Evolutionary conservation across 2,888 invertebrate species (phyloP), one percentile per base, ranked within the genome.

Genomic region (Torymus texanus): DNA sequence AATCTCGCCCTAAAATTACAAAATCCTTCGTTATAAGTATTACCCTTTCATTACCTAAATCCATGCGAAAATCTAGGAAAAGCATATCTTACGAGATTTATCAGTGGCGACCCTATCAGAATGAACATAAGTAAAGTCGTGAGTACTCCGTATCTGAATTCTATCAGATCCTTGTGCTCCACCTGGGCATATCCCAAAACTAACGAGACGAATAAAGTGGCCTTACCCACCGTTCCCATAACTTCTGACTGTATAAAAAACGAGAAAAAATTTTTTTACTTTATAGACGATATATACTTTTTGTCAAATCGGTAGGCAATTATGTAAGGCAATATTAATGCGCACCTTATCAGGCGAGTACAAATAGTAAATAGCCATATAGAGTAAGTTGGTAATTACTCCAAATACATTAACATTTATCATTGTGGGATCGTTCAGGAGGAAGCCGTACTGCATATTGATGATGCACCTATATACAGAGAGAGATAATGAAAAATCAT

Each of bases 401-500:
- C 96, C 97, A 85, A 94, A 93, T 70, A 95, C 87, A 90, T 97
- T 97, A 21, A 96, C 95, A 86, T 92, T 92, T 67, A 95, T 94
- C 94, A 96, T 96, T 0, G 93, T 94, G 83, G 92, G 90, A 87
- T 97, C 97, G 66, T 93, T 91, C 80, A 97, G 91, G 63, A 97
- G 92, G 83, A 93, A 90, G 18, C 95, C 96, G 90, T 95, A 95
- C 86, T 95, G 94, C 81, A 97, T 91, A 92, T 95, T 95, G 78
- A 97, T 91, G 61, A 94, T 88, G 75, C 94, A 93, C 91, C 97
- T 97, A 90, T 12, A 56, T 5, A 12, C 53, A 16, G 12, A 53
- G 5, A 41, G 41, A 8, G 8, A 41, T 8, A 41, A 8, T 1
- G 8, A 41, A 4, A 41, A 41, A 41, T 41, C 41, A 41, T 8